Base-by-base conservation (phyloP, 2,888 invertebrate genomes). In the Tenthredo notha region DNA sequence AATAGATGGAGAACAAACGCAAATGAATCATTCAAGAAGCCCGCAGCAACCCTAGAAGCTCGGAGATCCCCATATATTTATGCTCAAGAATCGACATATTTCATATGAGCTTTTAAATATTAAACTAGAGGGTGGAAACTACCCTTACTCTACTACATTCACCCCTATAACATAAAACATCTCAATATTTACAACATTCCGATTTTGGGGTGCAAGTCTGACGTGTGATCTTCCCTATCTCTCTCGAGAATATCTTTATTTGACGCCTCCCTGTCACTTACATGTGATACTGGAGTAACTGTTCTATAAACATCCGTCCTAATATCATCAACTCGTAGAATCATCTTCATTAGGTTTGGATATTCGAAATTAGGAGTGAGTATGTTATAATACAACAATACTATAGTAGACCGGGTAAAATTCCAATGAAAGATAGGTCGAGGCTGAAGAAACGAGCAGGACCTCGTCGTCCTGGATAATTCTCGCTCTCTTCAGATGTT, bases 71-170 rank as follows among this genome's bases (percentile, higher is more conserved):
- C 90, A 88, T 92, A 88, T 92, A 91, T 93, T 93, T 92, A 93
- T 92, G 92, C 89, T 89, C 90, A 88, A 89, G 91, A 92, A 92
- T 93, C 92, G 92, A 92, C 92, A 92, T 93, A 93, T 92, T 92
- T 93, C 91, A 93, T 92, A 93, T 92, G 91, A 90, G 91, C 90
- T 90, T 92, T 92, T 92, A 92, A 93, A 93, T 93, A 93, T 93
- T 93, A 90, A 92, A 92, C 88, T 87, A 86, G 86, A 88, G 89
- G 90, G 90, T 87, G 87, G 65, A 70, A 77, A 75, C 72, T 84
- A 70, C 86, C 74, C 85, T 85, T 54, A 70, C 72, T 72, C 33
- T 82, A 50, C 70, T 72, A 82, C 58, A 37, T 9, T 43, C 72
- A 40, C 58, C 70, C 82, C 85, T 15, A 25, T 54, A 43, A 78